These are phyloP conservation scores for Ploceus nigricollis DNA, from an alignment of 2,113 vertebrate species.

Conservation along the genomic window DNA sequence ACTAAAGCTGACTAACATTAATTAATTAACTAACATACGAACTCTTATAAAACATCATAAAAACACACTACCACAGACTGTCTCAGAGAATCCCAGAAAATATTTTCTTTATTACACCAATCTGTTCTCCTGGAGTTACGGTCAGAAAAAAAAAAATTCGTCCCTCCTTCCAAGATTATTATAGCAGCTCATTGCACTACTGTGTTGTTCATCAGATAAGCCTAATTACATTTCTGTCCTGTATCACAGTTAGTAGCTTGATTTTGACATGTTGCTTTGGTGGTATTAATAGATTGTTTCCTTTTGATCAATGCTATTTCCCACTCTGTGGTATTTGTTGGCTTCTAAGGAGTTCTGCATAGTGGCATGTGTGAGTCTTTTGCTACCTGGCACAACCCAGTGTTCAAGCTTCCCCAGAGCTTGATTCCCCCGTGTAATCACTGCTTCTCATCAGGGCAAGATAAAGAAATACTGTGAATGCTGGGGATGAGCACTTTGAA, in stretches of 20 bases:
- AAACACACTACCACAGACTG: too few relatives aligned
- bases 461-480: not conserved
- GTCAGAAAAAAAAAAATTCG: not conserved
- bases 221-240: not conserved
- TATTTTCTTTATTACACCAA: not conserved
- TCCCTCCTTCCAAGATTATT: not conserved
- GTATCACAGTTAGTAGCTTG: not conserved
- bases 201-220: not conserved
- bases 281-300: not conserved
- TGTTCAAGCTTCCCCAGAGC: not conserved
- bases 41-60: too few relatives aligned
- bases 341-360: not conserved
- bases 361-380: not conserved
- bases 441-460: not conserved
- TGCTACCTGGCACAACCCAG: not conserved
- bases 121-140: not conserved
- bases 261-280: not conserved
- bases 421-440: fast-evolving
- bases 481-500: not conserved
- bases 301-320: not conserved
- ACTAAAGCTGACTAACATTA: too few relatives aligned
- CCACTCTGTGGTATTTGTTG: not conserved
- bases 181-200: not conserved
- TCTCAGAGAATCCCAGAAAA: not conserved
- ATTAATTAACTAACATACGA: too few relatives aligned